phyloP scores from a whole-genome alignment of 2,888 invertebrate species.

The Cinara cedri region DNA sequence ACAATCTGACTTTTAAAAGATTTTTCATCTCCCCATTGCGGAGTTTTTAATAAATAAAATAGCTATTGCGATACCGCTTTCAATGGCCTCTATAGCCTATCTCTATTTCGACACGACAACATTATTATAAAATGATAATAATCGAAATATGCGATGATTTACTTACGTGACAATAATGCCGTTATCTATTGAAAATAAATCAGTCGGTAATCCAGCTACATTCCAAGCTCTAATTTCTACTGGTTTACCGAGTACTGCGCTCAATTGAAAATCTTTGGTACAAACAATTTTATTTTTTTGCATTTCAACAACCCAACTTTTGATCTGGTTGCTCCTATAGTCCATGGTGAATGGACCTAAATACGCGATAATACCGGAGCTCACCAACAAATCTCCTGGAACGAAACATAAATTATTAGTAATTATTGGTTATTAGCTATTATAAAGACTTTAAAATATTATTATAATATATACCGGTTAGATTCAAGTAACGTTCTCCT shows the following conservation, averaged over 20 bases:
- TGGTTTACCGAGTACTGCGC: slow-evolving; percentile 82
- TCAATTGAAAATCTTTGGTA: slow-evolving; percentile 76
- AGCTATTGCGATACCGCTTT: too few species aligned
- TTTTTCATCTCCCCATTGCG: too few species aligned
- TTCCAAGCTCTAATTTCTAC: slow-evolving; percentile 89
- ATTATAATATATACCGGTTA: slow-evolving; percentile 68
- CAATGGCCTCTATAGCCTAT: too few species aligned
- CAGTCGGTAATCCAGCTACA: slow-evolving; percentile 86
- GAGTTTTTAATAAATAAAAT: too few species aligned
- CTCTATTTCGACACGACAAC: too few species aligned
- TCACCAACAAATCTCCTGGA: slow-evolving; percentile 82
- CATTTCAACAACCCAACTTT: slow-evolving; percentile 76
- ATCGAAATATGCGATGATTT: slow-evolving; percentile 58
- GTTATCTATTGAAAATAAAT: slow-evolving; percentile 90
- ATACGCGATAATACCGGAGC: slow-evolving; percentile 82
- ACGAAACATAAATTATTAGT: slow-evolving; percentile 64
- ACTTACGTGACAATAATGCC: slow-evolving; percentile 88
- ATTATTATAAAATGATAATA: slow-evolving; percentile 73
- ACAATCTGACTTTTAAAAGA: too few species aligned
- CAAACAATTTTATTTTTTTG: slow-evolving; percentile 76
- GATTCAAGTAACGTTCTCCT: slow-evolving; percentile 72
- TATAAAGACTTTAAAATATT: too few species aligned
- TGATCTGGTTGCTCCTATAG: slow-evolving; percentile 73
- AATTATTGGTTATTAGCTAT: too few species aligned
- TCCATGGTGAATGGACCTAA: slow-evolving; percentile 84